Conservation (phyloP, 1,140 invertebrate genomes). For the Diachasmimorpha longicaudata region DNA sequence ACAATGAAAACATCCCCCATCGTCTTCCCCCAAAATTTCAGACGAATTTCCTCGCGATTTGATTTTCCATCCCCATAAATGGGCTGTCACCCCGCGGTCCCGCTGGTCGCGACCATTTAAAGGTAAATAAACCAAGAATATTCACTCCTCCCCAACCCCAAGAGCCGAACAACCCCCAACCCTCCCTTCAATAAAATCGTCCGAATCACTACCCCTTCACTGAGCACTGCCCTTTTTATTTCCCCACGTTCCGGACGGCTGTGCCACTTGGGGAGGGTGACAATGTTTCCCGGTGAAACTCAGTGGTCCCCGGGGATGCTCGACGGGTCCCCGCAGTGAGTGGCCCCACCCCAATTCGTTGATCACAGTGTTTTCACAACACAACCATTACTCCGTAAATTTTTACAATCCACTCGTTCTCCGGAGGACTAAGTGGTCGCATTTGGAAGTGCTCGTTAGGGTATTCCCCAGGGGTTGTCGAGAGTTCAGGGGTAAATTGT, state of each 20-base stretch:
- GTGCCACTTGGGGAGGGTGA: constrained; percentile 5
- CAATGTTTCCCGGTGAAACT: neutral
- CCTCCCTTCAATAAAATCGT: constrained; percentile 30
- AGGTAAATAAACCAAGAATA: neutral
- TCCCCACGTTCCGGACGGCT: neutral
- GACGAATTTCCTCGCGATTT: no score
- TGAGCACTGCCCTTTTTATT: constrained; percentile 26
- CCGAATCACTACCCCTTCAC: constrained; percentile 44
- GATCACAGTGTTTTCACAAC: neutral
- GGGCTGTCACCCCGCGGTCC: neutral
- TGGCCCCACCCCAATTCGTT: neutral
- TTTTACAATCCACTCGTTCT: no score
- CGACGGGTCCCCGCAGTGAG: neutral
- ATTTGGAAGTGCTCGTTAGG: no score
- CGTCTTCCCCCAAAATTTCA: no score
- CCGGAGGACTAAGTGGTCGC: no score
- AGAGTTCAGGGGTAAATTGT: no score
- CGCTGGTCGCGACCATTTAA: neutral
- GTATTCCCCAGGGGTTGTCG: no score
- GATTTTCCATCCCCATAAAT: no score
- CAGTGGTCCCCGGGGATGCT: neutral
- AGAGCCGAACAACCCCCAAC: neutral
- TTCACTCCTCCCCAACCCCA: neutral
- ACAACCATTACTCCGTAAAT: neutral
- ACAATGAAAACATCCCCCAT: no score